A percentile compares a stretch with the other conserved stretches of the same genome.
phyloP scores from a whole-genome alignment of 2,888 invertebrate species.

The Seladonia tumulorum region DNA sequence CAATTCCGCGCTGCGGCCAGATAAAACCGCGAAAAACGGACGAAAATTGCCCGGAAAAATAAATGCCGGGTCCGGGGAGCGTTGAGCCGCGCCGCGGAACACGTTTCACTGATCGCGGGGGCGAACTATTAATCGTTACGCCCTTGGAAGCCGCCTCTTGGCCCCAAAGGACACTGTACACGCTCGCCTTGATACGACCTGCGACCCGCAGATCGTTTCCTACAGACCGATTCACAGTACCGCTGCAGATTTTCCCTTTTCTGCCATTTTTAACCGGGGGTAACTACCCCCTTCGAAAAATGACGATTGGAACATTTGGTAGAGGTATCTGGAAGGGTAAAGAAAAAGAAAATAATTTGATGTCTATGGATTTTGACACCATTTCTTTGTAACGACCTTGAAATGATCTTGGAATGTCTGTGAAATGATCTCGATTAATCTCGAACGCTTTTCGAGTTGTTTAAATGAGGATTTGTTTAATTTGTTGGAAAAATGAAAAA shows the following conservation, averaged over 20 bases:
- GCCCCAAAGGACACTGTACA: neutral
- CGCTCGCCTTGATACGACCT: neutral
- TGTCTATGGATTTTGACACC: too few species aligned
- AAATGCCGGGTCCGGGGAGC: constrained; percentile 24
- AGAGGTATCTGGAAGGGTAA: too few species aligned
- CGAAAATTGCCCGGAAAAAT: constrained; percentile 38
- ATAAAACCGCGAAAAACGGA: constrained; percentile 37
- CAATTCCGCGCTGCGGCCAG: constrained; percentile 36
- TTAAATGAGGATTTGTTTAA: neutral
- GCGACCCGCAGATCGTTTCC: neutral
- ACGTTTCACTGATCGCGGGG: constrained; percentile 24
- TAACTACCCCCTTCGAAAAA: neutral
- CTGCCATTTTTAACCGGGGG: rapidly evolving
- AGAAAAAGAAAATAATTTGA: too few species aligned
- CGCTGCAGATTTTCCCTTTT: neutral
- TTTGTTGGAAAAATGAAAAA: neutral
- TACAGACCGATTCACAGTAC: neutral
- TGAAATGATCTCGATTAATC: neutral
- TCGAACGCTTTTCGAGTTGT: neutral
- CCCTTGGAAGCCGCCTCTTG: constrained; percentile 13
- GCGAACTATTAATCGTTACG: constrained; percentile 32
- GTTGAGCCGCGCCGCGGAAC: constrained; percentile 10
- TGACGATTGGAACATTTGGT: too few species aligned
- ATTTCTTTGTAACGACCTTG: too few species aligned
- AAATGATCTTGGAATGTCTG: neutral